Percentiles rank a stretch among this genome's conserved stretches.
These are phyloP conservation scores for Eulithis testata DNA, from an alignment of 2,888 invertebrate species.

Conservation along the genomic window DNA sequence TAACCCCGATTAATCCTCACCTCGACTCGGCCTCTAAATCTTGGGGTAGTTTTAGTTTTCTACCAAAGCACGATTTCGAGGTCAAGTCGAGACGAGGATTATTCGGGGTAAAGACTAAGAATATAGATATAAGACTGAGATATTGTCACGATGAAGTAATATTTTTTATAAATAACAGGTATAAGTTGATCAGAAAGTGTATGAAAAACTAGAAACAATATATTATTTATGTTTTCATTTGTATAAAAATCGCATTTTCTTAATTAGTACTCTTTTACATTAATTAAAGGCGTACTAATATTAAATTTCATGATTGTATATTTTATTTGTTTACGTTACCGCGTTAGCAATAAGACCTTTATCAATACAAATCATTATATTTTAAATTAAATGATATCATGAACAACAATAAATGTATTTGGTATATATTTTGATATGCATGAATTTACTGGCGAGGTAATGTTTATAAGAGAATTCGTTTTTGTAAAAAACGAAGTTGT, in stretches of 20 bases:
- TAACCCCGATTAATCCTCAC: no score
- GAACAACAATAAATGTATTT: constrained; percentile 66
- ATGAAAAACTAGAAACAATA: no score
- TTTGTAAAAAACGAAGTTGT: constrained; percentile 57
- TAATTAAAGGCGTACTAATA: constrained; percentile 13
- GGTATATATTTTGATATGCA: constrained; percentile 81
- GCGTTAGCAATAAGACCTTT: constrained; percentile 63
- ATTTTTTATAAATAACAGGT: no score
- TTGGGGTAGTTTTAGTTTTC: no score
- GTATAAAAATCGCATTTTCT: not conserved
- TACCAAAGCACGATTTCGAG: no score
- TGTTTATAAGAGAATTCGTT: constrained; percentile 53
- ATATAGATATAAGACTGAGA: no score
- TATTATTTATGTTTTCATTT: not conserved
- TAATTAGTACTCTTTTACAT: not conserved
- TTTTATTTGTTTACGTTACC: constrained; percentile 54
- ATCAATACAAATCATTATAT: constrained; percentile 58
- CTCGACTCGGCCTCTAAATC: no score
- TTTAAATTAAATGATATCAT: constrained; percentile 64
- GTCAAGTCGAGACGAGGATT: no score
- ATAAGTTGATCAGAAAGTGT: no score
- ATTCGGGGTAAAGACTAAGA: no score
- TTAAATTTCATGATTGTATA: constrained; percentile 10
- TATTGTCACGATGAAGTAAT: no score
- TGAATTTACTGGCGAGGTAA: constrained; percentile 71